Conservation (phyloP, 2,797 vertebrate species). For the Eulemur mongoz region DNA sequence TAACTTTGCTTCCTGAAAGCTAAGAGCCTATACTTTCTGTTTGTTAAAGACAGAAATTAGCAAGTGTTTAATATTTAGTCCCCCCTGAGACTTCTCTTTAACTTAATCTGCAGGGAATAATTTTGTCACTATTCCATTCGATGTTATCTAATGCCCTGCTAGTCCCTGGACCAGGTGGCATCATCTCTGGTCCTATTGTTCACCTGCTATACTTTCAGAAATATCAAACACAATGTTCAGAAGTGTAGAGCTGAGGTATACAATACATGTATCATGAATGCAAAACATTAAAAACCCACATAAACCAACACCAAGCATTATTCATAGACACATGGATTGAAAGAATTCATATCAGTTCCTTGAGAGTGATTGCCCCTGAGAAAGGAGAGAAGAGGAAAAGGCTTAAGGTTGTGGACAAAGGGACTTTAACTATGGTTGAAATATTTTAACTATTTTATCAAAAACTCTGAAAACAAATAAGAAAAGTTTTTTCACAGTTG, state of each 20-base stretch:
- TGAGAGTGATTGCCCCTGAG: neutral
- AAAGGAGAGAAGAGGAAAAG: neutral
- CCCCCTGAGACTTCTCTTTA: neutral
- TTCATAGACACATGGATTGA: neutral
- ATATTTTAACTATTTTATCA: slow-evolving; percentile 26
- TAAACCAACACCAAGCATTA: neutral
- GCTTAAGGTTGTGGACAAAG: neutral
- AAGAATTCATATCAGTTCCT: neutral
- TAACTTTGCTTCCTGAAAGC: neutral
- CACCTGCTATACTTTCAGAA: neutral
- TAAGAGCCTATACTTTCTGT: neutral
- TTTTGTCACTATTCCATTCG: neutral
- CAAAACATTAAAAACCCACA: slow-evolving; percentile 1
- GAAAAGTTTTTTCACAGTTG: neutral
- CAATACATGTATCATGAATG: neutral
- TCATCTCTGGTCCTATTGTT: neutral
- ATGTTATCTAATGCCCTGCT: neutral
- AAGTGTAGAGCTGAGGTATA: neutral
- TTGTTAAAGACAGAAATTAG: neutral
- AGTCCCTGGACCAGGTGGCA: neutral
- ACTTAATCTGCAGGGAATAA: neutral
- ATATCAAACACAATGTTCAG: neutral
- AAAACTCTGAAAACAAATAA: neutral
- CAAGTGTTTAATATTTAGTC: neutral
- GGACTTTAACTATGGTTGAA: neutral